Evolutionary conservation across 2,797 vertebrate genomes (phyloP).

Genomic region (Chloroceryle amazona): DNA sequence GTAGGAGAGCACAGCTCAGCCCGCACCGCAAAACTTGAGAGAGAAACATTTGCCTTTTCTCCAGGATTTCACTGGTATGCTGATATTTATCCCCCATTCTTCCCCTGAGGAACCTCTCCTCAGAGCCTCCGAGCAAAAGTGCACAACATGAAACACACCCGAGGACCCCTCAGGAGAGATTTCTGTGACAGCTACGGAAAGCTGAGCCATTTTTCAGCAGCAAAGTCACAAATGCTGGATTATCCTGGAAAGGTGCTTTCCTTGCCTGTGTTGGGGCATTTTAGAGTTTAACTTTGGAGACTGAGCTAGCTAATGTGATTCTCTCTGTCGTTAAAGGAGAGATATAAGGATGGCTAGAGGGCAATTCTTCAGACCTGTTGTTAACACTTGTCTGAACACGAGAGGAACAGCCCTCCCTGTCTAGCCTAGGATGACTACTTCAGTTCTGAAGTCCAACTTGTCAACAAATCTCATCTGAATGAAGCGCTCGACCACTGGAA

Average conservation of each 20-base stretch:
- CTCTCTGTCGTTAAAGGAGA: neutral
- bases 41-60: neutral
- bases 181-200: neutral
- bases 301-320: neutral
- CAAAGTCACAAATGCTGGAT: neutral
- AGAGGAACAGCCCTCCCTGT: neutral
- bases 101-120: accelerated
- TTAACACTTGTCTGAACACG: neutral
- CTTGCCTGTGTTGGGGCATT: neutral
- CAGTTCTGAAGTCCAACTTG: neutral
- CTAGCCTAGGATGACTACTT: neutral
- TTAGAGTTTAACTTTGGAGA: neutral
- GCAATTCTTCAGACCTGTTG: neutral
- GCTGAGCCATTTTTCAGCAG: accelerated
- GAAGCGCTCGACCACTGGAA: neutral
- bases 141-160: accelerated
- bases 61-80: neutral
- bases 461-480: neutral
- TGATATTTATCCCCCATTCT: neutral
- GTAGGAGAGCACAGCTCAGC: neutral
- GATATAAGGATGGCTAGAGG: neutral
- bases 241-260: neutral
- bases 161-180: neutral
- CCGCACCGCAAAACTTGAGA: neutral
- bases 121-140: neutral